Percentiles rank a stretch among this genome's conserved stretches.
phyloP scores from a whole-genome alignment of 1,140 invertebrate species.

The Pseudomyrmex flavicornis region DNA sequence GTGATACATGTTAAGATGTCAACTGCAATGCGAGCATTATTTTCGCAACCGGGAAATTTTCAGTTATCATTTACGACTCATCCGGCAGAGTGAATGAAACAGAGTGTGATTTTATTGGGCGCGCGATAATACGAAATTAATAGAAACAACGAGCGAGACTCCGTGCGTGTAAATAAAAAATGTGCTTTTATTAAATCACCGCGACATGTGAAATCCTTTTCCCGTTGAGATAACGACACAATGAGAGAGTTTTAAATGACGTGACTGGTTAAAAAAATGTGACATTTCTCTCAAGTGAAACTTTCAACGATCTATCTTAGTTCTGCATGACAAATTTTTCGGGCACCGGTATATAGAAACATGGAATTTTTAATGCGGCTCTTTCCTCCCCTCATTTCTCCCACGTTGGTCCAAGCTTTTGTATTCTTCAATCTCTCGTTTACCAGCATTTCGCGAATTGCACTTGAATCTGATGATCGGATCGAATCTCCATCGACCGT shows the following conservation, averaged over 20 bases:
- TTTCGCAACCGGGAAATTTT: background rate
- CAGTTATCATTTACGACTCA: too few species aligned
- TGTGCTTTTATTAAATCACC: constrained; percentile 15
- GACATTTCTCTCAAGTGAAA: background rate
- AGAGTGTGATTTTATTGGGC: background rate
- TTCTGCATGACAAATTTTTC: constrained; percentile 41
- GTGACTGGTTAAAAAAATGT: constrained; percentile 20
- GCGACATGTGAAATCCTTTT: background rate
- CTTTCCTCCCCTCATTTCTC: background rate
- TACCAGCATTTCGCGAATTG: constrained; percentile 23
- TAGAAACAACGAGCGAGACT: constrained; percentile 3
- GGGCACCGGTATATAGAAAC: constrained; percentile 18
- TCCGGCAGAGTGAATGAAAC: too few species aligned
- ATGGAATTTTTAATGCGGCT: constrained; percentile 20
- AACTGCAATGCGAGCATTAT: background rate
- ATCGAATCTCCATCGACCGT: constrained; percentile 8
- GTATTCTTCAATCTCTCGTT: constrained; percentile 7
- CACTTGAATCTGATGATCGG: constrained; percentile 37
- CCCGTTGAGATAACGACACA: background rate
- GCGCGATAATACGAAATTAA: background rate
- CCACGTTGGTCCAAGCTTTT: too few species aligned
- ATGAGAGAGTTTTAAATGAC: constrained; percentile 6
- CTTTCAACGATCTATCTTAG: constrained; percentile 32
- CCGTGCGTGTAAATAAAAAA: background rate
- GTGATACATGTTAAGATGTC: constrained; percentile 18